A percentile compares a stretch with the other conserved stretches of the same genome.
Evolutionary conservation across 2,113 vertebrate genomes (phyloP).

Genomic region (Engystomops pustulosus): DNA sequence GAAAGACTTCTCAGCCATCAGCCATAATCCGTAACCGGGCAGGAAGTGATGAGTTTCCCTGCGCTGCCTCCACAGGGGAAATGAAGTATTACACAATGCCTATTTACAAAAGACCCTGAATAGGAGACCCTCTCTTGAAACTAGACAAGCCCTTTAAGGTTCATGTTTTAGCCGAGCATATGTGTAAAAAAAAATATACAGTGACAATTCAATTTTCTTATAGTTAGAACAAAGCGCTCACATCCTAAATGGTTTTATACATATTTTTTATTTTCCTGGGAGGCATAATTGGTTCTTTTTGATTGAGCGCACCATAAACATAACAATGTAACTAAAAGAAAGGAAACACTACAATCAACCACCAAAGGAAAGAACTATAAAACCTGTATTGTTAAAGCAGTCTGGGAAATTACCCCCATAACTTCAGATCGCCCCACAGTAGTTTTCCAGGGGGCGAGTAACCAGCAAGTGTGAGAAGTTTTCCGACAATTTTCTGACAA

Average conservation of each 20-base stretch:
- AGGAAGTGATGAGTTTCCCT: too few species aligned
- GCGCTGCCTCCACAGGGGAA: not conserved
- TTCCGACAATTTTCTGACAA: conserved; percentile 41
- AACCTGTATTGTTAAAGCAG: not conserved
- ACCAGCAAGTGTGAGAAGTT: not conserved
- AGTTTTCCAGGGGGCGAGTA: rapidly evolving
- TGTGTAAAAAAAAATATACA: not conserved
- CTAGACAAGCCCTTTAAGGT: not conserved
- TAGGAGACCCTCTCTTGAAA: not conserved
- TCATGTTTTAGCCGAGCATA: not conserved
- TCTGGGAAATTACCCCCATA: conserved; percentile 21
- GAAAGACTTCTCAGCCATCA: too few species aligned
- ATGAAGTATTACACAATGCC: not conserved
- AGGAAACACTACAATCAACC: not conserved
- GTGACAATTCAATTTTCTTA: not conserved
- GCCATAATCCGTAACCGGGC: too few species aligned
- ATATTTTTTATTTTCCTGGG: conserved; percentile 18
- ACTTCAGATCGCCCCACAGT: conserved; percentile 21
- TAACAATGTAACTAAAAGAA: conserved; percentile 17
- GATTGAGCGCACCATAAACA: conserved; percentile 30
- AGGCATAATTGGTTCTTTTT: conserved; percentile 16
- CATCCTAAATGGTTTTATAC: conserved; percentile 8
- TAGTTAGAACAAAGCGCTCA: not conserved
- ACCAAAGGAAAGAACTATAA: not conserved
- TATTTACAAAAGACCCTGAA: not conserved